These are phyloP conservation scores for Eristalis tenax DNA, from an alignment of 2,888 invertebrate genomes.

Conservation along the genomic window DNA sequence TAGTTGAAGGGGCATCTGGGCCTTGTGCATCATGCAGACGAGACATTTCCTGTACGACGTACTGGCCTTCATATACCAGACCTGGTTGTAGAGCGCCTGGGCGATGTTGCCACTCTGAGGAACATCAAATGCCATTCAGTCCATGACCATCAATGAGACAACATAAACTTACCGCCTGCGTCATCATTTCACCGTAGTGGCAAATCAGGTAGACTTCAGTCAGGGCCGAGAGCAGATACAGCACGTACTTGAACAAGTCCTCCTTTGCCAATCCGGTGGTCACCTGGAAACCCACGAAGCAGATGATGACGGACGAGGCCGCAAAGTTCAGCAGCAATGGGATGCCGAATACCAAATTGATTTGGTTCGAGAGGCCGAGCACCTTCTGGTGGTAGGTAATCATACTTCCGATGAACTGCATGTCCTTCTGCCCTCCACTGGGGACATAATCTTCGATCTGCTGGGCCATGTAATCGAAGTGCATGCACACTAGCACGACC, in stretches of 20 bases:
- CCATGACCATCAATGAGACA: background rate
- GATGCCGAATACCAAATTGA: constrained; percentile 76
- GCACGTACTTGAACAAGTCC: constrained; percentile 73
- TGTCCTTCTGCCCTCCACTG: background rate
- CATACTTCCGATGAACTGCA: background rate
- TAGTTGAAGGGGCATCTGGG: constrained; percentile 75
- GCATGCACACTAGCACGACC: background rate
- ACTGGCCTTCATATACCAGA: constrained; percentile 74
- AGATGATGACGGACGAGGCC: constrained; percentile 76
- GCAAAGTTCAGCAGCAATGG: constrained; percentile 76
- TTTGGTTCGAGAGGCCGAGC: constrained; percentile 61
- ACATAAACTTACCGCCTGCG: constrained; percentile 73
- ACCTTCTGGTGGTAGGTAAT: background rate
- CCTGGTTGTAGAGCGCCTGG: constrained; percentile 75
- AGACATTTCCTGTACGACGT: constrained; percentile 75
- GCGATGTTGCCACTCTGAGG: constrained; percentile 75
- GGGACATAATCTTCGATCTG: background rate
- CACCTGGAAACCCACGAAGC: constrained; percentile 77
- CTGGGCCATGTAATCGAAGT: background rate
- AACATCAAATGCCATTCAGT: background rate
- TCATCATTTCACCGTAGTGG: constrained; percentile 75
- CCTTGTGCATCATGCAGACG: constrained; percentile 74
- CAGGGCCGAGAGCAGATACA: constrained; percentile 76
- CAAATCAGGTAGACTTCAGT: constrained; percentile 76
- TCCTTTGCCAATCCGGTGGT: constrained; percentile 75